Evolutionary conservation across 2,113 vertebrate genomes (phyloP).

Genomic region (Python bivittatus): DNA sequence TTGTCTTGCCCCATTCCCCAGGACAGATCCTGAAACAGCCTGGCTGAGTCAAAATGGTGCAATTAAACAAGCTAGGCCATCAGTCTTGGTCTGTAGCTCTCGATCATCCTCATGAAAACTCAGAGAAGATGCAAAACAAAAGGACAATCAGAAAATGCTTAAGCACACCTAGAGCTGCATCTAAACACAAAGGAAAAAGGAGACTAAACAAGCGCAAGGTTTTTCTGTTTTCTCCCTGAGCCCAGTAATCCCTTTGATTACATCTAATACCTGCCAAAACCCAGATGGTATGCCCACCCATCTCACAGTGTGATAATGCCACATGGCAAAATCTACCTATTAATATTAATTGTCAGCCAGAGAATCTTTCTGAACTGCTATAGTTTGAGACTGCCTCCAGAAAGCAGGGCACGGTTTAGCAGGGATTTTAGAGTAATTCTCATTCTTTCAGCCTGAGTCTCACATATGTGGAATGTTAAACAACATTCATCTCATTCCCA

Average conservation of each 20-base stretch:
- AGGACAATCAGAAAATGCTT: slow-evolving; percentile 63
- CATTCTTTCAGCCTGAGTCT: slow-evolving; percentile 74
- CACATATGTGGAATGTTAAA: slow-evolving; percentile 79
- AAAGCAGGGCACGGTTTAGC: slow-evolving; percentile 84
- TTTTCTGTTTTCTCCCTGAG: slow-evolving; percentile 85
- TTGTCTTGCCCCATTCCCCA: not conserved
- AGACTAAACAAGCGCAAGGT: slow-evolving; percentile 78
- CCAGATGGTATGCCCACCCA: slow-evolving; percentile 95
- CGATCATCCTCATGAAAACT: slow-evolving; percentile 38
- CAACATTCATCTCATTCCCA: slow-evolving; percentile 64
- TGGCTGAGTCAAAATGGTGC: not conserved
- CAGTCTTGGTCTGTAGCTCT: slow-evolving; percentile 1
- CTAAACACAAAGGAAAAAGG: slow-evolving; percentile 76
- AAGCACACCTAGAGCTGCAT: slow-evolving; percentile 74
- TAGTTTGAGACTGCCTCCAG: slow-evolving; percentile 87
- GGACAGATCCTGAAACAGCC: not conserved
- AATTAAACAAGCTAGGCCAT: not conserved
- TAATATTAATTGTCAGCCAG: slow-evolving; percentile 94
- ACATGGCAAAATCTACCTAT: slow-evolving; percentile 92
- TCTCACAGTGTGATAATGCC: slow-evolving; percentile 94
- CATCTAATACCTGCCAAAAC: slow-evolving; percentile 97
- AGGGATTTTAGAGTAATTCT: slow-evolving; percentile 90
- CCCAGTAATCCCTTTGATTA: slow-evolving; percentile 97
- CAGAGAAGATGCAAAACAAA: slow-evolving; percentile 63
- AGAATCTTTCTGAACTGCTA: slow-evolving; percentile 87